These are phyloP conservation scores for Cataglyphis albicans DNA, from an alignment of 2,888 invertebrate species.

Conservation along the genomic window DNA sequence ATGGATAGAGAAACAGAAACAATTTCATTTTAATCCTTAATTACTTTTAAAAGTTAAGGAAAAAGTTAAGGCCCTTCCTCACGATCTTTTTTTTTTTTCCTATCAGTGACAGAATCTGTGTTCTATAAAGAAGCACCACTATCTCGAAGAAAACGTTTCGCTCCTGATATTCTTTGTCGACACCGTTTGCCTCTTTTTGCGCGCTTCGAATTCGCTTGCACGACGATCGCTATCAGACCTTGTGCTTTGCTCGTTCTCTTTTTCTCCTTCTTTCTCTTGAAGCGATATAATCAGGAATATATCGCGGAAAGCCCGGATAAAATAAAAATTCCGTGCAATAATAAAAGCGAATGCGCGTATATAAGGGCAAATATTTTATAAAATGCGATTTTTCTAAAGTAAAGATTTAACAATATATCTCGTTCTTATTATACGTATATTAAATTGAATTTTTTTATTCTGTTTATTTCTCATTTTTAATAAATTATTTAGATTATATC, in stretches of 20 bases:
- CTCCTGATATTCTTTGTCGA: slow-evolving; percentile 39
- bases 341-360: not conserved
- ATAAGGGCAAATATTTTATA: slow-evolving; percentile 13
- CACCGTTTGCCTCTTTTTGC: slow-evolving; percentile 31
- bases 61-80: not conserved
- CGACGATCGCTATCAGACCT: slow-evolving; percentile 17
- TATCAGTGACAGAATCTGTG: slow-evolving; percentile 21
- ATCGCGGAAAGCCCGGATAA: not conserved
- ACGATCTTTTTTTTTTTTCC: not conserved
- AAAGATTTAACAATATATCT: not conserved
- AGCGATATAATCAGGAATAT: not conserved
- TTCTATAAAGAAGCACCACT: slow-evolving; percentile 18
- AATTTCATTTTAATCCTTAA: slow-evolving; percentile 6
- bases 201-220: slow-evolving; percentile 26
- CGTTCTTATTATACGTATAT: not conserved
- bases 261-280: not conserved
- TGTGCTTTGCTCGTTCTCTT: not conserved
- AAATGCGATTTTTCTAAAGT: not conserved
- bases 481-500: not conserved
- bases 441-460: not conserved
- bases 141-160: slow-evolving; percentile 22
- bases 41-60: slow-evolving; percentile 8
- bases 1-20: not conserved
- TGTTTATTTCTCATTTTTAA: not conserved
- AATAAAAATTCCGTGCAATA: slow-evolving; percentile 15